Percentiles rank a stretch among this genome's conserved stretches.
phyloP scores from a whole-genome alignment of 2,888 invertebrate genomes.

The Minunthozetes semirufus region DNA sequence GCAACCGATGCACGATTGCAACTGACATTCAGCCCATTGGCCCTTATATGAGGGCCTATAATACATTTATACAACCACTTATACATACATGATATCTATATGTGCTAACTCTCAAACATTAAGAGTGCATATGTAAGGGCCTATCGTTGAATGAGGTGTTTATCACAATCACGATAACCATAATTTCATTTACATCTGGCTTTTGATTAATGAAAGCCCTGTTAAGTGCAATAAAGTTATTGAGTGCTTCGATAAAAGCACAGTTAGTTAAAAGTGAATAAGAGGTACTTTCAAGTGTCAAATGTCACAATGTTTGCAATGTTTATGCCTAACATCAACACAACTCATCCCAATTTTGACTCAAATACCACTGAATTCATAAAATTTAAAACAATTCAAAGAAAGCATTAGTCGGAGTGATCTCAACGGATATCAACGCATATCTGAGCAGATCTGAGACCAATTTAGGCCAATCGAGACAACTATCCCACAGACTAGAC shows the following conservation, averaged over 20 bases:
- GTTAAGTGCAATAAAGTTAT: slow-evolving; percentile 23
- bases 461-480: not conserved
- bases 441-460: not conserved
- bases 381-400: too few relatives aligned
- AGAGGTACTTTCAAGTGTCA: slow-evolving; percentile 6
- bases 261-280: slow-evolving; percentile 15
- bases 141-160: slow-evolving; percentile 22
- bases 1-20: slow-evolving; percentile 15
- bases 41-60: not conserved
- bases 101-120: not conserved
- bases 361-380: too few relatives aligned
- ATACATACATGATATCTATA: not conserved
- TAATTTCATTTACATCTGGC: slow-evolving; percentile 22
- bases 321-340: not conserved
- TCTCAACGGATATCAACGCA: not conserved
- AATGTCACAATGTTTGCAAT: slow-evolving; percentile 9
- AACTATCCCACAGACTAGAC: too few relatives aligned
- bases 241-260: slow-evolving; percentile 20
- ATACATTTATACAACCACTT: too few relatives aligned
- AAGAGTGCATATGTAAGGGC: not conserved
- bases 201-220: slow-evolving; percentile 17
- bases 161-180: not conserved
- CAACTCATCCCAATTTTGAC: not conserved
- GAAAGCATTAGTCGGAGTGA: too few relatives aligned
- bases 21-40: not conserved